Percentiles rank a stretch among this genome's conserved stretches.
These are phyloP conservation scores for Dendrolimus kikuchii DNA, from an alignment of 1,140 invertebrate genomes.

Conservation along the genomic window DNA sequence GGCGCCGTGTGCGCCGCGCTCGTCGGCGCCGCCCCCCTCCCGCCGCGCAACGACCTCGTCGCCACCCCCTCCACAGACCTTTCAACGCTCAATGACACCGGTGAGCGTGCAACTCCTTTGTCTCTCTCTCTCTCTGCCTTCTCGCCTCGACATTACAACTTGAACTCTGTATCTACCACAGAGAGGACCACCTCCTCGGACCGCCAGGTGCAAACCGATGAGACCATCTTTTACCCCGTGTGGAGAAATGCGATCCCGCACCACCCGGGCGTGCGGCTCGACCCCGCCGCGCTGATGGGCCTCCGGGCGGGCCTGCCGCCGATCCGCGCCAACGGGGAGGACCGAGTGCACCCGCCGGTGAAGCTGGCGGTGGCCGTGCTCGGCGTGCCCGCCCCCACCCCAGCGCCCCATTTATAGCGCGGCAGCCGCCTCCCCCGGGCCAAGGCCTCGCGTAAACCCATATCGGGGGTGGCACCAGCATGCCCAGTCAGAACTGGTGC, in stretches of 20 bases:
- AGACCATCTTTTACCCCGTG: conserved; percentile 16
- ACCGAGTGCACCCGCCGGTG: conserved; percentile 11
- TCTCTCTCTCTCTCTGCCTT: no score
- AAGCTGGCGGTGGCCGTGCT: conserved; percentile 19
- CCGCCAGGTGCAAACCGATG: conserved; percentile 49
- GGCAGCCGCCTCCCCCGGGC: conserved; percentile 1
- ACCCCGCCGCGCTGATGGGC: conserved; percentile 25
- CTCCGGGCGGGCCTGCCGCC: conserved; percentile 15
- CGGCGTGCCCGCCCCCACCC: conserved; percentile 7
- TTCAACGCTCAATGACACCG: conserved; percentile 39
- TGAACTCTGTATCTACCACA: conserved; percentile 10
- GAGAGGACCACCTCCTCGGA: conserved; percentile 38
- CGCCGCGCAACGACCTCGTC: conserved; percentile 19
- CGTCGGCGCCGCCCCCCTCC: conserved; percentile 37
- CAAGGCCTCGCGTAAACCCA: neutral
- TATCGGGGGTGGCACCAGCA: no score
- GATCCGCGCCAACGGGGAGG: conserved; percentile 8
- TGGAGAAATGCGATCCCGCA: conserved; percentile 4
- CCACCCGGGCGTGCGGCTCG: conserved; percentile 25
- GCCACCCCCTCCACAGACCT: conserved; percentile 42
- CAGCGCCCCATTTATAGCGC: conserved; percentile 18
- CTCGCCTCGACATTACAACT: no score
- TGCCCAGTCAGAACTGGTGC: no score
- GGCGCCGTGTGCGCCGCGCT: conserved; percentile 43
- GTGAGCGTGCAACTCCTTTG: conserved; percentile 7